phyloP scores from a whole-genome alignment of 2,888 invertebrate species.

The Eupithecia subumbrata region DNA sequence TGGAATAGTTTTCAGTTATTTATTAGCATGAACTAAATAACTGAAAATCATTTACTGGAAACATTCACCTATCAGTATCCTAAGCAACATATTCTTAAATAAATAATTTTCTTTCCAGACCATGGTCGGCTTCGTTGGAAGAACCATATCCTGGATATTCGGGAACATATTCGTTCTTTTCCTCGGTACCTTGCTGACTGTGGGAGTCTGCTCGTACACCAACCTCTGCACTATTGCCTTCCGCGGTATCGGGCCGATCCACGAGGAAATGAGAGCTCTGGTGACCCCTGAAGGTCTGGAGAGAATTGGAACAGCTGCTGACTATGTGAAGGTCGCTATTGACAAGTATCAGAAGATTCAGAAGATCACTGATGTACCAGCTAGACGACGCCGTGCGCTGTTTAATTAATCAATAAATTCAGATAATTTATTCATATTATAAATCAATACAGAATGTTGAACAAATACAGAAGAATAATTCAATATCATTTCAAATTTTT shows the following conservation, averaged over 20 bases:
- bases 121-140: conserved; percentile 66
- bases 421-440: background rate
- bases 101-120: conserved; percentile 62
- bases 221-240: conserved; percentile 85
- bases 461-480: too few species aligned
- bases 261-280: conserved; percentile 81
- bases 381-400: conserved; percentile 59
- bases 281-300: conserved; percentile 85
- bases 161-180: conserved; percentile 78
- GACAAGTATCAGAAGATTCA: conserved; percentile 84
- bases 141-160: conserved; percentile 69
- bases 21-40: too few species aligned
- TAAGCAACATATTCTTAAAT: background rate
- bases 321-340: conserved; percentile 85
- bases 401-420: conserved; percentile 36
- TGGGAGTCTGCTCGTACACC: conserved; percentile 85
- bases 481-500: too few species aligned
- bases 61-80: background rate
- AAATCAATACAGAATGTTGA: background rate
- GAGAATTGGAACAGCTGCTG: conserved; percentile 83
- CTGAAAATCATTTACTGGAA: too few species aligned
- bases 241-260: conserved; percentile 85
- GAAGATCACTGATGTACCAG: conserved; percentile 55
- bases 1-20: too few species aligned
- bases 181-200: conserved; percentile 73